Base-by-base conservation (phyloP, 2,888 invertebrate species). In the Apotomis turbidana region DNA sequence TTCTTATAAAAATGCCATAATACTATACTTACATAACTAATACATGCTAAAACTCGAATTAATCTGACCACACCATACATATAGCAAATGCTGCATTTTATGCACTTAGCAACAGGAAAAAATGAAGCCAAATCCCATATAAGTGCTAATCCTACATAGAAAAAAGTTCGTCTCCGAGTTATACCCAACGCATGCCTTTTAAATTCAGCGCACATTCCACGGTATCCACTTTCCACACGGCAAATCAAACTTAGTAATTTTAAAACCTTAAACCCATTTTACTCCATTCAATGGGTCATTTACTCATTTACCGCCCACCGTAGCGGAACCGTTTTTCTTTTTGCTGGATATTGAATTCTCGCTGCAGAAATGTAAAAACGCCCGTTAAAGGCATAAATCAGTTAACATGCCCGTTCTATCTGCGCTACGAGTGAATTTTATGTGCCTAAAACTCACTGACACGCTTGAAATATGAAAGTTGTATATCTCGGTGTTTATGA, bases 381-480 rank as follows among this genome's bases (percentile, higher is more conserved):
- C 86, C 90, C 90, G 90, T 91, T 90, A 90, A 91, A 88, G 81
- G 83, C 77, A 88, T 92, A 91, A 91, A 91, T 92, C 91, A 91
- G 83, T 83, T 87, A 84, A 83, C 83, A 79, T 83, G 82, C 83
- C 81, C 81, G 84, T 81, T 80, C 80, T 76, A 77, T 82, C 79
- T 80, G 76, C 78, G 78, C 84, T 82, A 85, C 76, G 71, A 77
- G 74, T 74, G 82, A 78, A 82, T 86, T 90, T 90, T 87, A 87
- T 87, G 86, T 83, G 83, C 79, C 79, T 83, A 84, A 81, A 85
- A 84, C 76, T 79, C 81, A 84, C 87, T 87, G 88, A 87, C 89
- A 85, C 80, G 82, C 89, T 89, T 92, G 92, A 92, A 87, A 87
- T 91, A 93, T 91, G 90, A 89, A 89, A 88, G 87, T 87, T 87